phyloP scores from a whole-genome alignment of 2,888 invertebrate genomes.

The Ormyrus labotus region DNA sequence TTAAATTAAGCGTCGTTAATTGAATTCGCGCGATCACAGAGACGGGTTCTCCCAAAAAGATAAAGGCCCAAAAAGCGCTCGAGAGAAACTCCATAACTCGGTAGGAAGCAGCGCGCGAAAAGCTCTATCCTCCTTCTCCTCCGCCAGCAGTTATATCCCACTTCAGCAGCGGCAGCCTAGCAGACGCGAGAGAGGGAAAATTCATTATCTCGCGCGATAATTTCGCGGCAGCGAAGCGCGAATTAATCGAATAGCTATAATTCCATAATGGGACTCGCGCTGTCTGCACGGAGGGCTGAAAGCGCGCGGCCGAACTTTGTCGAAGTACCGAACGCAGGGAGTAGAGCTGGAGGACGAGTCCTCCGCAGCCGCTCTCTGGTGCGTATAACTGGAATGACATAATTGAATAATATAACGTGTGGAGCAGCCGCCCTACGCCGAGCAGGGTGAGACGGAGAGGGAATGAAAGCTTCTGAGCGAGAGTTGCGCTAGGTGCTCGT shows the following conservation, averaged over 20 bases:
- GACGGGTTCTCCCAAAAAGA: not conserved
- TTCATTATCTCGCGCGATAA: conserved; percentile 65
- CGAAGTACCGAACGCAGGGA: conserved; percentile 54
- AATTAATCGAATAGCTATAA: conserved; percentile 75
- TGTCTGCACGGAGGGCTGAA: not conserved
- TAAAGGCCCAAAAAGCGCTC: not conserved
- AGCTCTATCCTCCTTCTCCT: not conserved
- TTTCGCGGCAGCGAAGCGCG: conserved; percentile 67
- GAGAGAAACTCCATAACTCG: conserved; percentile 20
- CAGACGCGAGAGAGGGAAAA: conserved; percentile 14
- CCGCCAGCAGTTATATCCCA: not conserved
- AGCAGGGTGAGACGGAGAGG: not conserved
- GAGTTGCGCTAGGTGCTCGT: not conserved
- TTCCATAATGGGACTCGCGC: conserved; percentile 69
- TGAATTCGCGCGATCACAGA: conserved; percentile 15
- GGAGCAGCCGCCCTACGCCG: conserved; percentile 62
- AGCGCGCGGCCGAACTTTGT: conserved; percentile 57
- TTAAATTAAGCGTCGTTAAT: conserved; percentile 27
- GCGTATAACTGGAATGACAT: conserved; percentile 73
- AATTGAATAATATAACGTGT: conserved; percentile 74
- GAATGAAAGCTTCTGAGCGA: not conserved
- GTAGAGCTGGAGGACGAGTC: conserved; percentile 56
- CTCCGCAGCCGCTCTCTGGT: conserved; percentile 59
- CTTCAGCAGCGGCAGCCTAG: too few species aligned
- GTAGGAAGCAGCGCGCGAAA: not conserved